A percentile compares a stretch with the other conserved stretches of the same genome.
Conservation (phyloP, 2,888 invertebrate genomes). For the Dryobota labecula region DNA sequence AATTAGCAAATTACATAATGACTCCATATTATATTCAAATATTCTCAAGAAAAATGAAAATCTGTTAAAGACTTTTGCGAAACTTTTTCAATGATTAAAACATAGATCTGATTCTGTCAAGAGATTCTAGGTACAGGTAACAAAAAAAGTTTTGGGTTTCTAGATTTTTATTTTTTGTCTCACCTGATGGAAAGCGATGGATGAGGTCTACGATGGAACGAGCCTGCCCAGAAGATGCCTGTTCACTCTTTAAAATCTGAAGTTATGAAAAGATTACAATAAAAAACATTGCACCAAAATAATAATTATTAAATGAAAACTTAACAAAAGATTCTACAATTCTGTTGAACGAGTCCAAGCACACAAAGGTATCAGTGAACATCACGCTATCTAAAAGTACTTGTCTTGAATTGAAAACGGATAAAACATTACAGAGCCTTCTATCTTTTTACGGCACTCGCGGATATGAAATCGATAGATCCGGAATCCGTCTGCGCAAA, state of each 20-base stretch:
- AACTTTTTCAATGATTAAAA: not conserved
- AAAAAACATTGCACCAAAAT: not conserved
- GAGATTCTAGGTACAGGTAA: not conserved
- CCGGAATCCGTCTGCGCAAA: conserved; percentile 18
- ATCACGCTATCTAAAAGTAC: conserved; percentile 42
- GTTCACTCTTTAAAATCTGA: no score
- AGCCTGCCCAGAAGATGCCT: no score
- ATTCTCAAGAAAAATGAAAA: not conserved
- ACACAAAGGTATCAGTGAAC: conserved; percentile 13
- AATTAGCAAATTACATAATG: conserved; percentile 33
- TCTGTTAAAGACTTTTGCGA: not conserved
- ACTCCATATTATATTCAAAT: conserved; percentile 17
- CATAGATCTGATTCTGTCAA: not conserved
- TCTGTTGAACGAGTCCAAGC: not conserved
- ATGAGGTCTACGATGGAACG: no score
- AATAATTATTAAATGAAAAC: not conserved
- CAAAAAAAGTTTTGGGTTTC: no score
- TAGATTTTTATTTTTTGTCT: no score
- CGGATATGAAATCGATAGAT: conserved; percentile 46
- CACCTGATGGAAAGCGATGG: no score
- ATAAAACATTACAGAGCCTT: conserved; percentile 47
- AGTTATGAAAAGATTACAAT: not conserved
- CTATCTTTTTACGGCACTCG: conserved; percentile 41
- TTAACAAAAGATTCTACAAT: not conserved
- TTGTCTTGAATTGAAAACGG: conserved; percentile 56